Evolutionary conservation across 2,113 vertebrate species (phyloP).

Genomic region (Rhinoptilus africanus): DNA sequence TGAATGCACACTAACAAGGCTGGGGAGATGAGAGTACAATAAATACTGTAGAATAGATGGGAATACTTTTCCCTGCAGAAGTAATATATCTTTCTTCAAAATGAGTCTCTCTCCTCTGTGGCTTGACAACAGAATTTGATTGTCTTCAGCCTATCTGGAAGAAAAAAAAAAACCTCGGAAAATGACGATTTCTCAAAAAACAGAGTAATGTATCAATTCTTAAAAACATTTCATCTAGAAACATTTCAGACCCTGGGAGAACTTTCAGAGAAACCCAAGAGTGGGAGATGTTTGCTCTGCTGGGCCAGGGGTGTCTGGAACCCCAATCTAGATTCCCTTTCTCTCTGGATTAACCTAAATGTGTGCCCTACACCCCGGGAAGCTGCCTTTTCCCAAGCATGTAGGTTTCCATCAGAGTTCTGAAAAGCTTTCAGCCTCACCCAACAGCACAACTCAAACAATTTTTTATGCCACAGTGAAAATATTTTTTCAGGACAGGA

Average conservation of each 20-base stretch:
- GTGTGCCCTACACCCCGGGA: too few relatives aligned
- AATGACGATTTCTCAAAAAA: not conserved
- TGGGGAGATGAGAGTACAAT: not conserved
- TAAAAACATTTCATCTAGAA: not conserved
- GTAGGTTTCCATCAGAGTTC: not conserved
- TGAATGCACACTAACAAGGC: slow-evolving; percentile 28
- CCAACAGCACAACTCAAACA: not conserved
- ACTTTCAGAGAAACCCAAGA: not conserved
- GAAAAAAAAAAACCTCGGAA: not conserved
- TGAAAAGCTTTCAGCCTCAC: not conserved
- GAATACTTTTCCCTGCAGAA: not conserved
- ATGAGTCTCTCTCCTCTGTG: not conserved
- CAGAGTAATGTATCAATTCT: not conserved
- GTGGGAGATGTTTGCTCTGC: not conserved
- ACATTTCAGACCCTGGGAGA: not conserved
- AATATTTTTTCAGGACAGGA: not conserved
- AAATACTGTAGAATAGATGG: slow-evolving; percentile 11
- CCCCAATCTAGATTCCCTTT: not conserved
- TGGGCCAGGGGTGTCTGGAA: not conserved
- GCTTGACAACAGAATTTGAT: not conserved
- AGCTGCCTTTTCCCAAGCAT: not conserved
- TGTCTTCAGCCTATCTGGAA: not conserved
- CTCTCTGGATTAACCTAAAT: not conserved
- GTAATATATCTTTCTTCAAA: slow-evolving; percentile 14
- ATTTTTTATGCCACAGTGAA: not conserved